Conservation (phyloP, 2,888 invertebrate species). For the Drosophila anomelani region DNA sequence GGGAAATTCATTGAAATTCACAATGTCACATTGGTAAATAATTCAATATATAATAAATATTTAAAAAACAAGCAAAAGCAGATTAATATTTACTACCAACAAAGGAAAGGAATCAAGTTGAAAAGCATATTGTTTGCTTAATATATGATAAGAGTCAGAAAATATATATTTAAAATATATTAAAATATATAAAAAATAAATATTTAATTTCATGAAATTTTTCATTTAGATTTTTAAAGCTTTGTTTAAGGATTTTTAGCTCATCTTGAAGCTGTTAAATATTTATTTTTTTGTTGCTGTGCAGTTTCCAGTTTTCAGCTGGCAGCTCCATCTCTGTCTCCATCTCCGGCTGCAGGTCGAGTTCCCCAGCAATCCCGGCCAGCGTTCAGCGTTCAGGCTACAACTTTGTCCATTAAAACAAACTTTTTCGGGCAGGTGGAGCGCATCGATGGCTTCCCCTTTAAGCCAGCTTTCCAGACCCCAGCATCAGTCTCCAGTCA, state of each 20-base stretch:
- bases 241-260: no score
- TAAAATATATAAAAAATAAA: no score
- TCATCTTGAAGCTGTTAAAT: no score
- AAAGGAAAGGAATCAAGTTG: no score
- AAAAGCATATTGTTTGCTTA: background rate
- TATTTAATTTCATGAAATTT: no score
- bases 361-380: constrained; percentile 55
- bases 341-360: background rate
- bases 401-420: constrained; percentile 77
- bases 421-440: constrained; percentile 73
- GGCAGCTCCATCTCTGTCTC: background rate
- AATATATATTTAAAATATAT: no score
- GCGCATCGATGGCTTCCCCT: constrained; percentile 71
- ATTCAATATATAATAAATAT: background rate
- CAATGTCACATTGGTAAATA: background rate
- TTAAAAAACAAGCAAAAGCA: background rate
- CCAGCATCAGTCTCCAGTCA: background rate
- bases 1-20: background rate
- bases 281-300: no score
- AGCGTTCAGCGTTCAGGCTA: constrained; percentile 49
- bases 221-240: no score
- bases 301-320: background rate
- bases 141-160: no score
- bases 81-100: no score
- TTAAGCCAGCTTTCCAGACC: constrained; percentile 4